Evolutionary conservation across 53 echinoderm and acorn worm genomes (phyloP).

Genomic region (Echinarachnius parma): DNA sequence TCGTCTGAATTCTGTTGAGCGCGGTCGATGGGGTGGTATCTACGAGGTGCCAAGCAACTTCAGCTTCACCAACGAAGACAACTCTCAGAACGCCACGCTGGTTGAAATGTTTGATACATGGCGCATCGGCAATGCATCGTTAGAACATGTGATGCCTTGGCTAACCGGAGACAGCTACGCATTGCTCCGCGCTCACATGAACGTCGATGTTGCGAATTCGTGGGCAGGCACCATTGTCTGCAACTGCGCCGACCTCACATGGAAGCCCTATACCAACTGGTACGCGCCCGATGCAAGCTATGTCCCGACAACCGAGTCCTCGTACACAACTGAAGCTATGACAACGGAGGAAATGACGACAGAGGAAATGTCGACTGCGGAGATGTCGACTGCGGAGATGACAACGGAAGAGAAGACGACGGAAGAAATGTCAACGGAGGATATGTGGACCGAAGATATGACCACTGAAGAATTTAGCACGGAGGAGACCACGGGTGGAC

Average conservation of each 20-base stretch:
- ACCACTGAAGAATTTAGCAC: constrained; percentile 6
- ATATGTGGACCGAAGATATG: not conserved
- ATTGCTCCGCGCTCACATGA: constrained; percentile 48
- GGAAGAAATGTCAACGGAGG: not conserved
- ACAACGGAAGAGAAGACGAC: not conserved
- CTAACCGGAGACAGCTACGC: constrained; percentile 29
- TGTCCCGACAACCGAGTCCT: not conserved
- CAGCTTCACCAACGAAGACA: constrained; percentile 48
- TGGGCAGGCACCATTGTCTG: constrained; percentile 70
- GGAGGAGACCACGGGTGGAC: not conserved
- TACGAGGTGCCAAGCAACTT: constrained; percentile 57
- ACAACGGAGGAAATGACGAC: not conserved
- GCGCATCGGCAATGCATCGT: constrained; percentile 34
- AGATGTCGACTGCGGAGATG: not conserved
- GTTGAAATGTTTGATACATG: constrained; percentile 65
- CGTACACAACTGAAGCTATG: not conserved
- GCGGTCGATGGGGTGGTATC: constrained; percentile 71
- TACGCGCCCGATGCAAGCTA: not conserved
- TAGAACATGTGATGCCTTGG: constrained; percentile 76
- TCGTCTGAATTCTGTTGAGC: constrained; percentile 59
- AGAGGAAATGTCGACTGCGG: not conserved
- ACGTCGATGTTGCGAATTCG: not conserved
- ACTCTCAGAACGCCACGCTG: constrained; percentile 46
- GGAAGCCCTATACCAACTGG: constrained; percentile 59
- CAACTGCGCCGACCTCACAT: constrained; percentile 40